Evolutionary conservation across 2,113 vertebrate genomes (phyloP), one percentile per base, ranked within the genome.

Genomic region (Chamaea fasciata): DNA sequence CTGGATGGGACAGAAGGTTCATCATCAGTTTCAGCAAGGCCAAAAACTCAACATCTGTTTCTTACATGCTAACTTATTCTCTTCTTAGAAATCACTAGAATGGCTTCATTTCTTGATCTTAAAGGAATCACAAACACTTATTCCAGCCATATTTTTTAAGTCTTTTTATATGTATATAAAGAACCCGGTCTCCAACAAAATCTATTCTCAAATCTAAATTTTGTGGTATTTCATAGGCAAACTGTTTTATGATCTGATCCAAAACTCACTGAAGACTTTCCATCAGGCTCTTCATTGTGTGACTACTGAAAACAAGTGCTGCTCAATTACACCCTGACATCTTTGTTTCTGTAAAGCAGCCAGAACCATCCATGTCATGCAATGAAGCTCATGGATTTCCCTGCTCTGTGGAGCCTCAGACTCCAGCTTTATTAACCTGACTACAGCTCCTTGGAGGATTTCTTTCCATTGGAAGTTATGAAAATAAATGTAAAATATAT

Each of bases 401-500:
- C 57, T 50, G 10, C 24, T 59, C 68, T 31, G 5, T 33, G 22
- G 20, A 92, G 46, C 71, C 89, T 92, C 84, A 55, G 35, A 42
- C 23, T 90, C 35, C 85, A 70, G 23, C 39, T 85, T 84, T 87
- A 83, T 83, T 94, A 96, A 70, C n/a, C 23, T 18, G 7, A 26
- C 63, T 93, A 88, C 41, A 83, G 74, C 50, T 86, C 91, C 91
- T 88, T 83, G 17, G 73, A 96, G 80, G 27, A 44, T 64, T 77
- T 50, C 49, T 86, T 95, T 87, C 49, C 42, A 71, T 33, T 91
- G 52, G 30, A 95, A 90, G 23, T 83, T 91, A 92, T 11, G 65
- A 87, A 95, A 96, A 94, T 83, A 93, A 95, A 95, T 64, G 67
- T 89, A 89, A 96, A 95, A 89, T 94, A 91, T 11, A 69, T 12